Evolutionary conservation across 2,797 vertebrate genomes (phyloP).

Genomic region (Dryobates pubescens): DNA sequence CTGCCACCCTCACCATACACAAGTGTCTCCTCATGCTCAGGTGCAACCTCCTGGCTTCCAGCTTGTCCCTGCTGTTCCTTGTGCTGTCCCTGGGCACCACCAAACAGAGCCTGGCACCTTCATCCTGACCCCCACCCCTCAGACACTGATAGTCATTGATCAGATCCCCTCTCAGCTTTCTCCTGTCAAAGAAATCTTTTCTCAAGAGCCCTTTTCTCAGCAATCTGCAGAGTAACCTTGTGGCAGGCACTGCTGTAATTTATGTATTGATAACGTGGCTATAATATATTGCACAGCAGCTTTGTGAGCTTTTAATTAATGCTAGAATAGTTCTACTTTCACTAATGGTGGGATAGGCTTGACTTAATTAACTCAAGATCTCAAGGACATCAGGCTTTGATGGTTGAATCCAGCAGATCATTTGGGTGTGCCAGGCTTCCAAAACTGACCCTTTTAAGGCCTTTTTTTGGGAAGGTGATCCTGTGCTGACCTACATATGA

Average conservation of each 20-base stretch:
- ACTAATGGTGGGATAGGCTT: constrained; percentile 3
- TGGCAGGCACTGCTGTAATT: constrained; percentile 9
- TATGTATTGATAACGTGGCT: constrained; percentile 15
- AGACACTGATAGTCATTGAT: too few relatives aligned
- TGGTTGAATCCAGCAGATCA: neutral
- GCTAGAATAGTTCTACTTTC: constrained; percentile 26
- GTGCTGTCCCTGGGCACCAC: too few relatives aligned
- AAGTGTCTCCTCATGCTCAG: too few relatives aligned
- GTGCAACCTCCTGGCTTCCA: too few relatives aligned
- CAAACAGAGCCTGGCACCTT: too few relatives aligned
- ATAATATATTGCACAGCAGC: neutral
- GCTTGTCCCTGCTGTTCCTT: too few relatives aligned
- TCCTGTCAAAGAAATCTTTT: too few relatives aligned
- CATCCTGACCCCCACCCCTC: too few relatives aligned
- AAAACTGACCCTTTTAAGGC: neutral
- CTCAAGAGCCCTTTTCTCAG: neutral
- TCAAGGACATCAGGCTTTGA: neutral
- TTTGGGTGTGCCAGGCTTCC: neutral
- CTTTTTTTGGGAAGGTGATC: neutral
- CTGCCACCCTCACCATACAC: too few relatives aligned
- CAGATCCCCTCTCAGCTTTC: too few relatives aligned
- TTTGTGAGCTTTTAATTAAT: constrained; percentile 47
- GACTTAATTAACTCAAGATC: constrained; percentile 25
- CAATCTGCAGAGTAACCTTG: neutral
- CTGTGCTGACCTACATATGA: neutral